Evolutionary conservation across 2,797 vertebrate species (phyloP).

Genomic region (Oreonectes daqikongensis): DNA sequence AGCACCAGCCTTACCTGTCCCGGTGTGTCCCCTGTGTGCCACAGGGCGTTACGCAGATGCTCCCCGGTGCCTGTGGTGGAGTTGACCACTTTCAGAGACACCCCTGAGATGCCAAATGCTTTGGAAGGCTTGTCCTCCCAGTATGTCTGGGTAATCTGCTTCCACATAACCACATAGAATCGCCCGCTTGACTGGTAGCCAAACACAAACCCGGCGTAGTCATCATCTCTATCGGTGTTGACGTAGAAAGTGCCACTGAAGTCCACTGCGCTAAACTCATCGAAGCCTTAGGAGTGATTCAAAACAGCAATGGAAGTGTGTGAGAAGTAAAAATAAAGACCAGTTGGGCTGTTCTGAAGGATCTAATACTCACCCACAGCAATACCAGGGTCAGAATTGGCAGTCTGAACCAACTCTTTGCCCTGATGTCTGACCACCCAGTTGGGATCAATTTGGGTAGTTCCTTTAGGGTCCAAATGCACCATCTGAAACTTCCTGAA

Average conservation of each 20-base stretch:
- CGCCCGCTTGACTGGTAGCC: conserved; percentile 96
- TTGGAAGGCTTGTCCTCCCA: conserved; percentile 97
- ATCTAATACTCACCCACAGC: conserved; percentile 87
- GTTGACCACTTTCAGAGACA: conserved; percentile 98
- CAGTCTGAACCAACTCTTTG: conserved; percentile 96
- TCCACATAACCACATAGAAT: conserved; percentile 99
- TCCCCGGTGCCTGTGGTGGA: conserved; percentile 94
- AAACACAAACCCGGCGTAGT: conserved; percentile 97
- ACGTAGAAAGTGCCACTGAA: conserved; percentile 98
- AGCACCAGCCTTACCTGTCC: conserved; percentile 82
- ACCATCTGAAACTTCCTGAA: conserved; percentile 99
- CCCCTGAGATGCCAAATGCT: conserved; percentile 95
- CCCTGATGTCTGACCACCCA: conserved; percentile 99
- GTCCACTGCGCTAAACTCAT: conserved; percentile 94
- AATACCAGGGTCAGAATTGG: conserved; percentile 97
- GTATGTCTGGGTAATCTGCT: conserved; percentile 98
- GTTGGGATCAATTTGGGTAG: conserved; percentile 97
- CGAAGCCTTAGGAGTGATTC: conserved; percentile 56
- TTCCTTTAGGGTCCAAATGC: conserved; percentile 96
- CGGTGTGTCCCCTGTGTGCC: conserved; percentile 96
- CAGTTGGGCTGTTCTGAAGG: neutral
- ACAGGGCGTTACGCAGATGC: conserved; percentile 93
- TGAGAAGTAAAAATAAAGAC: neutral
- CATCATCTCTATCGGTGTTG: conserved; percentile 96
- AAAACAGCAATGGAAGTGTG: neutral